Evolutionary conservation across 2,888 invertebrate genomes (phyloP), one percentile per base, ranked within the genome.

Genomic region (Brassicogethes aeneus): DNA sequence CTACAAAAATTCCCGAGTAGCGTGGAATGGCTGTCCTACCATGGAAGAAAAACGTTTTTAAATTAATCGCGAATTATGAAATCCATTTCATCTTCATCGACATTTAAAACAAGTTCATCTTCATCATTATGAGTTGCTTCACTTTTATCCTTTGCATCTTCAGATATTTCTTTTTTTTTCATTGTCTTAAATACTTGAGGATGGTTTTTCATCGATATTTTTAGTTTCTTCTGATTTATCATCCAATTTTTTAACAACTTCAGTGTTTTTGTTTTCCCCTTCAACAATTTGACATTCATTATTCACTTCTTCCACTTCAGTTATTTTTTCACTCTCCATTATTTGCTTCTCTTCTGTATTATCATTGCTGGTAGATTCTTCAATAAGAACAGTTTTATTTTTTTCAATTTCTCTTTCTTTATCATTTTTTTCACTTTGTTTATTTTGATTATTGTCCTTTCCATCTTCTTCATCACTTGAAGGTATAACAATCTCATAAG

Each of bases 391-490:
- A 23, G 5, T 10, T 23, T 23, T 23, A 5, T 23, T 5, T 23
- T 23, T 44, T 3, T 38, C 17, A 10, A 17, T n/a, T 2, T 13
- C 16, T 15, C 33, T n/a, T 8, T 51, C 66, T 32, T 61, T 65
- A n/a, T n/a, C n/a, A n/a, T n/a, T 42, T 65, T 23, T 10, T 23
- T 23, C 23, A 23, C 7, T 23, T 23, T 23, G 5, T 10, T 23
- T 23, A 10, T 23, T 23, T 23, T 23, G 5, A 23, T 23, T 23
- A 5, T 10, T 23, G 10, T 23, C 10, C 10, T 5, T 23, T 23
- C 10, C 69, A 34, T 56, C 61, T 50, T 65, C 70, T 17, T 59
- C 61, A 46, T 70, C 74, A 45, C 65, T 64, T 35, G 69, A 66
- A 37, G 55, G 59, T 48, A 66, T 62, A 46, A 68, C 46, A 51